These are phyloP conservation scores for Falco columbarius DNA, from an alignment of 2,797 vertebrate genomes.

Conservation along the genomic window DNA sequence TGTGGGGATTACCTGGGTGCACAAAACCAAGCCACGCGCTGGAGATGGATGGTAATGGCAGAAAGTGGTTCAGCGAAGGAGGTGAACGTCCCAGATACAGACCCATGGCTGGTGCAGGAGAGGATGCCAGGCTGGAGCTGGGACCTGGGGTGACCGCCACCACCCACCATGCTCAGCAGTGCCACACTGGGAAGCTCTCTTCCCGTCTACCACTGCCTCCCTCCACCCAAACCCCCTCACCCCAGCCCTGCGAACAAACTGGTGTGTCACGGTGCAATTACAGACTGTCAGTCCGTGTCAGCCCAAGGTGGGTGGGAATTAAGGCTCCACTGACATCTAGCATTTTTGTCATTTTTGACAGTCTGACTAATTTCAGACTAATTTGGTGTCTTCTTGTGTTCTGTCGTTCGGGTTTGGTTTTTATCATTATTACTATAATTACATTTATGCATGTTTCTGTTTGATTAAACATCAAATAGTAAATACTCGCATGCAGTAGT, in stretches of 20 bases:
- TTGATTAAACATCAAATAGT: neutral
- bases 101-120: neutral
- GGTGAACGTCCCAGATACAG: neutral
- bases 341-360: slow-evolving; percentile 50
- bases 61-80: neutral
- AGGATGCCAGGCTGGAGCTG: accelerated
- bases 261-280: neutral
- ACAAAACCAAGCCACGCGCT: accelerated
- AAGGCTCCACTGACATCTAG: neutral
- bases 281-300: neutral
- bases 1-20: neutral
- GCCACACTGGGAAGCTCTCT: accelerated
- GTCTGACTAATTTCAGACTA: slow-evolving; percentile 30
- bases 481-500: neutral
- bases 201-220: neutral
- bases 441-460: neutral
- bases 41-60: neutral
- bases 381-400: neutral
- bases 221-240: neutral
- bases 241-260: neutral
- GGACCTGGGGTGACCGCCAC: too few relatives aligned
- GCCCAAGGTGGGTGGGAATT: neutral
- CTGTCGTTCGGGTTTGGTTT: neutral
- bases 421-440: slow-evolving; percentile 38
- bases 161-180: accelerated